Evolutionary conservation across 2,797 vertebrate genomes (phyloP), one percentile per base, ranked within the genome.

Genomic region (Australoheros facetus): DNA sequence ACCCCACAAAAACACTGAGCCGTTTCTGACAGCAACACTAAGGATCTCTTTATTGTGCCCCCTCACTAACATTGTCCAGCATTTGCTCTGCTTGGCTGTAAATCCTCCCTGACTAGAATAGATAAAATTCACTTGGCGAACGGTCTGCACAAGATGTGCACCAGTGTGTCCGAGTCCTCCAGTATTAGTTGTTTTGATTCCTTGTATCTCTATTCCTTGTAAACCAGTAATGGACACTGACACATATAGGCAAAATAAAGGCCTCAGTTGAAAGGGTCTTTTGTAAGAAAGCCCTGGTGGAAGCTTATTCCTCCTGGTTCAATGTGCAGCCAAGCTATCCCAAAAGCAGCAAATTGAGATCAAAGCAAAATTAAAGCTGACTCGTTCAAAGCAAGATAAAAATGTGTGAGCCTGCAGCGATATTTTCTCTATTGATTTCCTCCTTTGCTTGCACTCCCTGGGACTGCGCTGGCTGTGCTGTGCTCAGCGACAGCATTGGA

Each of bases 311-410:
- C 91, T 91, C 85, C 84, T 84, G 86, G 88, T 94, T 94, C 90
- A 91, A 82, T 86, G 93, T 89, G 90, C 89, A 94, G 93, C 91
- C 90, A 88, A 94, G 89, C 92, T 87, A 90, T 94, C 93, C 92
- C 91, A 91, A 95, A 94, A 91, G 94, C 94, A 93, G 95, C 93
- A 95, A 96, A 96, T 95, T 95, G 95, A 96, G 96, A 96, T 96
- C 95, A 96, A 96, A 96, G 95, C 87, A 53, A 95, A 96, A 96
- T 96, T 96, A 95, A 95, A 96, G 95, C 96, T 95, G 95, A 96
- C 94, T 95, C 91, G 92, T 96, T 96, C 95, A 96, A 96, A 96
- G 95, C 92, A 83, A 94, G 95, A 95, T 95, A 95, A 95, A 95
- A 95, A 95, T 94, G 93, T 93, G 89, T 94, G 90, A 94, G 95